A percentile compares a stretch with the other conserved stretches of the same genome.
These are phyloP conservation scores for Eupsittula cactorum DNA, from an alignment of 2,113 vertebrate genomes.

Conservation along the genomic window DNA sequence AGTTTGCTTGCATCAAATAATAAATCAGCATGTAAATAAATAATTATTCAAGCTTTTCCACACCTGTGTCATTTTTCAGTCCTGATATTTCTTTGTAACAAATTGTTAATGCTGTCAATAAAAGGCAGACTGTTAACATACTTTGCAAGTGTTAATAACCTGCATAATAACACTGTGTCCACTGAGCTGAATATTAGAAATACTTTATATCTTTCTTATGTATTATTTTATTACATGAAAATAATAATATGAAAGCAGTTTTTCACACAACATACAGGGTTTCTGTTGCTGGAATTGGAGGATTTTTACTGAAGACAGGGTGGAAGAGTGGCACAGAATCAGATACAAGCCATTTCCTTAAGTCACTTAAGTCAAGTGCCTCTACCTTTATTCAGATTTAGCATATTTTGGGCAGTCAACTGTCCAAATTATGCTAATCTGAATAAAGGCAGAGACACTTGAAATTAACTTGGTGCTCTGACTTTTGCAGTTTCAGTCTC, in stretches of 20 bases:
- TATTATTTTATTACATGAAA: background rate
- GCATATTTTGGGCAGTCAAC: background rate
- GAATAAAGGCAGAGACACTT: background rate
- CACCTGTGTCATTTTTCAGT: background rate
- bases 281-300: background rate
- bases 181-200: background rate
- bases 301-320: background rate
- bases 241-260: background rate
- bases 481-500: background rate
- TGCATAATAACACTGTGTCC: background rate
- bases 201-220: background rate
- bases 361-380: background rate
- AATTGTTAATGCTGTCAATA: fast-evolving
- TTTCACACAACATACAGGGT: background rate
- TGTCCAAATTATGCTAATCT: background rate
- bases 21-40: background rate
- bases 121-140: background rate
- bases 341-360: background rate
- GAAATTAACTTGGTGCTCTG: background rate
- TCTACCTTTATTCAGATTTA: background rate
- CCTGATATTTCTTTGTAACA: background rate
- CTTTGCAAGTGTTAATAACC: background rate
- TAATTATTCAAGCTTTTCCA: background rate
- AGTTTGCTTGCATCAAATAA: background rate
- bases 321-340: background rate